Conservation (phyloP, 2,888 invertebrate species). For the Pharmacophagus antenor region DNA sequence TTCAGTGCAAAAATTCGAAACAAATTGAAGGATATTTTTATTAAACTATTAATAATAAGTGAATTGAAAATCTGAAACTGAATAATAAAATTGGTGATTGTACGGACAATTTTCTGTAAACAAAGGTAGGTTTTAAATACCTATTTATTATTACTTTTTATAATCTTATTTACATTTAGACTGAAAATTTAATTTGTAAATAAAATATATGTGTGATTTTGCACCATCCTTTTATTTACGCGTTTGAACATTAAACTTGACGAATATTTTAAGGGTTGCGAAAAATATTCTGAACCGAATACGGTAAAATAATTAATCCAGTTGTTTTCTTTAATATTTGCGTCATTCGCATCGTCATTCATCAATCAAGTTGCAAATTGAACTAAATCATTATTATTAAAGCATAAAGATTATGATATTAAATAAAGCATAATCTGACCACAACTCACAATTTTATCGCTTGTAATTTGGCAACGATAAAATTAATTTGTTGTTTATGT, state of each 20-base stretch:
- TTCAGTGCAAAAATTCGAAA: constrained; percentile 50
- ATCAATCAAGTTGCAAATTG: constrained; percentile 4
- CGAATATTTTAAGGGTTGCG: neutral
- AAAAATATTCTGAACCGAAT: neutral
- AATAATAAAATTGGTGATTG: constrained; percentile 40
- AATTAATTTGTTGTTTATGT: constrained; percentile 12
- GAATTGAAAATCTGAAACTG: constrained; percentile 17
- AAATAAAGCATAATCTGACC: constrained; percentile 1
- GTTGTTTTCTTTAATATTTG: neutral
- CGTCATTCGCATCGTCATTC: neutral
- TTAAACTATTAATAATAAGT: constrained; percentile 30
- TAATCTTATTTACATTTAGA: neutral
- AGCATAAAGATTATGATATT: neutral
- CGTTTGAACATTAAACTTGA: neutral
- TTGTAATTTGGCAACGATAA: neutral
- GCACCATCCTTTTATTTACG: neutral
- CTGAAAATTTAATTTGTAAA: neutral
- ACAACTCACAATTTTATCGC: constrained; percentile 8
- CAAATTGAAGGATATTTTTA: constrained; percentile 36
- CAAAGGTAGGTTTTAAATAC: constrained; percentile 30
- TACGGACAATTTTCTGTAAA: constrained; percentile 40
- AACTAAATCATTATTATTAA: neutral
- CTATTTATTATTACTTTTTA: neutral
- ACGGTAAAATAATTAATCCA: neutral
- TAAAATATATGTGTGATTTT: neutral